phyloP scores from a whole-genome alignment of 2,888 invertebrate genomes.

The Steromphala cineraria region DNA sequence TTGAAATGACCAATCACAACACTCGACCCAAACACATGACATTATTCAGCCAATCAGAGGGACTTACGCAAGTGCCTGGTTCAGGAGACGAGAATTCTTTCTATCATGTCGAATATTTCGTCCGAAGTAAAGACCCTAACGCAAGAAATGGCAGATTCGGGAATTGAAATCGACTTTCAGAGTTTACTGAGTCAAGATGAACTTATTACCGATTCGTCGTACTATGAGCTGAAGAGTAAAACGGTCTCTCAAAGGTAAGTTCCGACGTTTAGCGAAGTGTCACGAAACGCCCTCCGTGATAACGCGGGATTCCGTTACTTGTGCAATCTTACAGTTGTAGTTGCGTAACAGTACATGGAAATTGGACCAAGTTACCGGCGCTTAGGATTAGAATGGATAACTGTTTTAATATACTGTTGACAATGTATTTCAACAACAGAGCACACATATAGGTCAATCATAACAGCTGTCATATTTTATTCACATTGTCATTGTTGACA shows the following conservation, averaged over 20 bases:
- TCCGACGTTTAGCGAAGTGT: not conserved
- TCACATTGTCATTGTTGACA: too few relatives aligned
- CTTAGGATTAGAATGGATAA: too few relatives aligned
- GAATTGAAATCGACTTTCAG: conserved; percentile 55
- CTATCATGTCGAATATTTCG: not conserved
- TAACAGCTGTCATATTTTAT: too few relatives aligned
- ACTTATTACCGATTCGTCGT: conserved; percentile 30
- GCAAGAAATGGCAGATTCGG: conserved; percentile 57
- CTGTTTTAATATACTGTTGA: too few relatives aligned
- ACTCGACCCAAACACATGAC: not conserved
- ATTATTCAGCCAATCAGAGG: not conserved
- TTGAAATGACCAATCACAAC: not conserved
- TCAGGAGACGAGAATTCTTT: not conserved
- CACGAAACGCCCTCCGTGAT: not conserved
- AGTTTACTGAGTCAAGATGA: conserved; percentile 40
- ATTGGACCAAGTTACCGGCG: too few relatives aligned
- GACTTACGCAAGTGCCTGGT: not conserved
- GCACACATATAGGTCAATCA: too few relatives aligned
- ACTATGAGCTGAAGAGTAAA: conserved; percentile 61
- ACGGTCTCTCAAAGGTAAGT: conserved; percentile 57
- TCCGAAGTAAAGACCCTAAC: not conserved
- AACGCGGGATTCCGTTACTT: too few relatives aligned
- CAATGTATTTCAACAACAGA: too few relatives aligned
- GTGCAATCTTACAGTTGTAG: too few relatives aligned
- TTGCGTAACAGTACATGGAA: too few relatives aligned